Base-by-base conservation (phyloP, 2,797 vertebrate genomes). In the Xenopus petersii region DNA sequence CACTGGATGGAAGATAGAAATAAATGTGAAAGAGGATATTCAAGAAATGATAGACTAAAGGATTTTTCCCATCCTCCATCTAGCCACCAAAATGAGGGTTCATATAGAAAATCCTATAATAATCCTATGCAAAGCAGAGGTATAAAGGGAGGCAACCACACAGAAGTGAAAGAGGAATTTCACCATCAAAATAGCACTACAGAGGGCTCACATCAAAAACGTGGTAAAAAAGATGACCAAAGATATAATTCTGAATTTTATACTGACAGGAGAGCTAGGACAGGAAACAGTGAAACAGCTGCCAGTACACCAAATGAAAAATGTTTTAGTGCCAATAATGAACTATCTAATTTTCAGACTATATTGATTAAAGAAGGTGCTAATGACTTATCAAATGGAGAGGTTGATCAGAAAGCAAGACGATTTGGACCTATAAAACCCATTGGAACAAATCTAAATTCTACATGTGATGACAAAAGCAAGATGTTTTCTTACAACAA, bases 371-470 rank as follows among this genome's bases (percentile, higher is more conserved):
- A 87, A 66, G 86, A 87, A 82, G 85, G 83, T 81, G 83, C 91
- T 71, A 87, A 82, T 83, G 82, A 82, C 86, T 80, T 96, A 81
- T 92, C 93, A 82, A 98, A 99, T 73, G 97, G 97, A 72, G 93
- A 95, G 75, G 67, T 86, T 49, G 95, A 96, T 56, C 83, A 82
- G 66, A 91, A 92, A 81, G 90, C 88, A 82, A 95, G 92, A 88
- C 89, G 95, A 83, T 92, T 94, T 71, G 98, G 95, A 76, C 96
- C 95, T 60, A 95, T 98, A 84, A 98, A 98, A 87, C 89, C 91
- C 0, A 82, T 81, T 77, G 91, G 89, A 79, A 80, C 87, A 42
- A 81, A 81, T 74, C 4, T 46, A 0, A 59, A 83, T 69, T 61
- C 81, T 10, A 81, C 85, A 74, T 89, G 84, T 75, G 94, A 95